phyloP scores from a whole-genome alignment of 1,140 invertebrate species.

The Calliphora vicina region DNA sequence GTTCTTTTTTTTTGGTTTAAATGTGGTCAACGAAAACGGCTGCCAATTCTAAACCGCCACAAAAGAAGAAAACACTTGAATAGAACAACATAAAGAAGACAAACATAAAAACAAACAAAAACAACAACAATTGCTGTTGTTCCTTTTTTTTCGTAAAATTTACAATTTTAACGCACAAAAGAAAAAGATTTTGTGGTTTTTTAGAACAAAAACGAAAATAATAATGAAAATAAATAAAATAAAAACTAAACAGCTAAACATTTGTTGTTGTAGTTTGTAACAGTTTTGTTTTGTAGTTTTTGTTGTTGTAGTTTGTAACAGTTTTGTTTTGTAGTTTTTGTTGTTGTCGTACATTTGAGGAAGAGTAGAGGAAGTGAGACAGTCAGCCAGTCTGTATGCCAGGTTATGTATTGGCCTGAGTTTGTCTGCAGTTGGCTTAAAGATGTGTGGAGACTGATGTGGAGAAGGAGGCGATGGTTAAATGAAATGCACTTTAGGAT shows the following conservation, averaged over 20 bases:
- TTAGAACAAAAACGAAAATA: not conserved
- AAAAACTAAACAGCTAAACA: not conserved
- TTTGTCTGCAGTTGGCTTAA: not conserved
- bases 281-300: not conserved
- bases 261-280: not conserved
- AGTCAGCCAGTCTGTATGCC: not conserved
- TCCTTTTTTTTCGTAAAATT: not conserved
- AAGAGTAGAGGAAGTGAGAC: not conserved
- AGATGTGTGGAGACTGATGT: not conserved
- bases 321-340: not conserved
- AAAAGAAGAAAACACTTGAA: not conserved
- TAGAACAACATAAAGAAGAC: not conserved
- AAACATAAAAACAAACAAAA: not conserved
- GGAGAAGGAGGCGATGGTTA: not conserved
- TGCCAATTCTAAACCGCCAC: not conserved
- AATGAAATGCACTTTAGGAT: constrained; percentile 16
- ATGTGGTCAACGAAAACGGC: not conserved
- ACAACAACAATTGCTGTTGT: not conserved
- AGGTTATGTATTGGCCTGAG: not conserved
- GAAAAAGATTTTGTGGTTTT: not conserved
- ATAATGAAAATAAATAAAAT: not conserved
- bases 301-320: not conserved
- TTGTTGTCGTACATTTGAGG: not conserved
- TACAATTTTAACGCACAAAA: not conserved
- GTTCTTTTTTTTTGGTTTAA: not conserved